Evolutionary conservation across 35 echinoderm and acorn worm genomes (phyloP), one percentile per base, ranked within the genome.

Genomic region (Apostichopus japonicus): DNA sequence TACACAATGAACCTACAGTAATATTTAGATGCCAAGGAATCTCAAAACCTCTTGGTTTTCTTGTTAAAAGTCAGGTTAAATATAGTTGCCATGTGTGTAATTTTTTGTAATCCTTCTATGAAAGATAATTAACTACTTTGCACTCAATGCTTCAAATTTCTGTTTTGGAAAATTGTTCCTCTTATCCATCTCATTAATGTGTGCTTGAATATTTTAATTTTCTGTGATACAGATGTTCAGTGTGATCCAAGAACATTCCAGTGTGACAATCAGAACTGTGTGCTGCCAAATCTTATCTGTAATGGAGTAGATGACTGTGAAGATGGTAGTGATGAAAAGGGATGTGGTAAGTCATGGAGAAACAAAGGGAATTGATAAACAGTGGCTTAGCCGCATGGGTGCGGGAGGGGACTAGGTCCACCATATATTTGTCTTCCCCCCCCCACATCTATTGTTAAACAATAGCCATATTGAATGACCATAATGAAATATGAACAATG

Each of bases 301-400:
- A 62, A 94, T 25, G 54, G 52, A 4, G 5, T 54, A 21, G 77
- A 90, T 44, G 86, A 90, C 24, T 94, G 92, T 71, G 86, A 53
- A 16, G 92, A 94, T 90, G 76, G 86, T 21, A 87, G 86, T 1
- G 92, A 93, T 93, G 92, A 93, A 90, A 5, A 19, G 14, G 67
- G 33, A 19, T 89, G 86, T 56, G 33, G 86, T 89, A 73, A 89
- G 86, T 72, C 44, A 23, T 59, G 57, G 57, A 59, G 2, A 59
- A 59, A 59, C 2, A 33, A 33, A 33, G 2, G 27, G 27, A 33
- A 33, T 33, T 33, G 27, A 33, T 33, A 1, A 33, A 33, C 27
- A 33, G 27, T 33, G 27, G 27, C 27, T 33, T 33, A 33, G 27
- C 27, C 27, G 27, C 27, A 33, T 1, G 27, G 27, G 27, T 33